Evolutionary conservation across 2,888 invertebrate genomes (phyloP).

Genomic region (Bombyx huttoni): DNA sequence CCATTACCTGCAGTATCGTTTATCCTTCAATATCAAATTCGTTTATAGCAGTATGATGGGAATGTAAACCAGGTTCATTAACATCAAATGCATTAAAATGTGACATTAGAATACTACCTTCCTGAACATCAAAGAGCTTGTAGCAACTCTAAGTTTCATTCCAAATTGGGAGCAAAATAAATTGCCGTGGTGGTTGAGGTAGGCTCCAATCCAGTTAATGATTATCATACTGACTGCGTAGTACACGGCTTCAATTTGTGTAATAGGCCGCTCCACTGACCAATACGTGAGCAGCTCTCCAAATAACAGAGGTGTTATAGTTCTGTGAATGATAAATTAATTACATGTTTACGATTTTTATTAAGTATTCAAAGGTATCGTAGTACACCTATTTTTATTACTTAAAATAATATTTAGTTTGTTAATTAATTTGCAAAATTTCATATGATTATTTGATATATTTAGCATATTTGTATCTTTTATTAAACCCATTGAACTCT

Average conservation of each 20-base stretch:
- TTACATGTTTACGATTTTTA: background rate
- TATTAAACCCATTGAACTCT: no score
- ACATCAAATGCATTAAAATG: no score
- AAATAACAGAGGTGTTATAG: conserved; percentile 75
- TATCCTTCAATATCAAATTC: no score
- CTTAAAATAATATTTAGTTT: no score
- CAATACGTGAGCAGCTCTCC: conserved; percentile 63
- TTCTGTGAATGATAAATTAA: conserved; percentile 34
- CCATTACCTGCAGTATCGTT: no score
- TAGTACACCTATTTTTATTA: no score
- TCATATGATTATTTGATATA: no score
- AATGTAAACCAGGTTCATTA: no score
- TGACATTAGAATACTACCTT: conserved; percentile 68
- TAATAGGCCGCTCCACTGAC: conserved; percentile 62
- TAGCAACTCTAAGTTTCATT: conserved; percentile 80
- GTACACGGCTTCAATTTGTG: conserved; percentile 64
- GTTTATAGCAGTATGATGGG: no score
- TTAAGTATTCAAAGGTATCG: conserved; percentile 1
- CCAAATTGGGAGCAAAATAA: conserved; percentile 77
- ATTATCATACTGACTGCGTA: conserved; percentile 64
- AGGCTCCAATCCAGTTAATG: conserved; percentile 57
- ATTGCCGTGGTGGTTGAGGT: conserved; percentile 80
- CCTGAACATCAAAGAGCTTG: conserved; percentile 81
- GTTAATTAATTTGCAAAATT: no score
- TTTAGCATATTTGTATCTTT: no score